Evolutionary conservation across 2,113 vertebrate genomes (phyloP), one percentile per base, ranked within the genome.

Genomic region (Steatornis caripensis): DNA sequence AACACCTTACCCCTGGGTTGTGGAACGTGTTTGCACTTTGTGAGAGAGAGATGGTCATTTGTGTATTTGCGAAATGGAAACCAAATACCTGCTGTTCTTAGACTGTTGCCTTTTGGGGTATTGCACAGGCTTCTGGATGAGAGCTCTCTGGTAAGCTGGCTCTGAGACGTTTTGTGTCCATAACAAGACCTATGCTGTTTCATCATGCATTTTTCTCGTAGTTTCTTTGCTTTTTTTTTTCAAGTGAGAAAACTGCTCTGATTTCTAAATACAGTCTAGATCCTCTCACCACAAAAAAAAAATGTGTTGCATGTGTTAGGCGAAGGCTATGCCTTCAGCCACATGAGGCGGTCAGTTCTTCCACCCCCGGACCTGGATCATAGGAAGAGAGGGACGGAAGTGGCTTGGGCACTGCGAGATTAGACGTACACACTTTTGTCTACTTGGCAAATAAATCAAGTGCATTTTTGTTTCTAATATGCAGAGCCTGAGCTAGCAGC

Each of bases 1-100:
- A 94, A 84, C 83, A 65, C 64, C 84, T 93, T 94, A 93, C 84
- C 92, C 87, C 96, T 93, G 95, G 84, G 86, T 81, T 37, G 87
- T 81, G 64, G 82, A 95, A 30, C 76, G 55, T 43, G 91, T 70
- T 87, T 90, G 92, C 93, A 88, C 84, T 81, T 41, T 91, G 83
- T 83, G 83, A 78, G 90, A 77, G 87, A 90, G 82, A 58, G 62
- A 48, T 78, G n/a, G 90, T 46, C 79, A 66, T 93, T 93, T 86
- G 76, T 97, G 89, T 94, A 87, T 51, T 72, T 70, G 92, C 2
- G 55, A 75, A 86, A 64, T 68, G 88, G 68, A 65, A 86, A 58
- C 68, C 92, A 88, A 72, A 58, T 66, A 49, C 93, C 92, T 88
- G 90, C 83, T 89, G 94, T 61, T 84, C 53, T 29, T 76, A n/a